These are phyloP conservation scores for Phymatocera aterrima DNA, from an alignment of 2,888 invertebrate genomes.

Conservation along the genomic window DNA sequence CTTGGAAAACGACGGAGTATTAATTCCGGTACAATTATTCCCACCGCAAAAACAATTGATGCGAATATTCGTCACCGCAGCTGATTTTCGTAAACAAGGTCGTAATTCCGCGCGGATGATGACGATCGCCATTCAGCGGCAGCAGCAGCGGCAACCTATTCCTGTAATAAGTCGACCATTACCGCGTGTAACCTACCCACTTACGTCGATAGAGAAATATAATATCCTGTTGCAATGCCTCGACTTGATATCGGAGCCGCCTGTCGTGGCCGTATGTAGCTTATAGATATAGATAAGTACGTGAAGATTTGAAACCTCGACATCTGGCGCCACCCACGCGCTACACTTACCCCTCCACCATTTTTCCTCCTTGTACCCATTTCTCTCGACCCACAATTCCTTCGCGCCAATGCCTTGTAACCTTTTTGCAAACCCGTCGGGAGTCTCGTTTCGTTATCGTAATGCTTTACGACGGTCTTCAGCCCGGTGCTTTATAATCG, in stretches of 20 bases:
- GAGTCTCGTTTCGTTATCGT: constrained; percentile 31
- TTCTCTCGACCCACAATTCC: constrained; percentile 32
- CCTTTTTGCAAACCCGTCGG: constrained; percentile 33
- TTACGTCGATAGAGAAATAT: constrained; percentile 57
- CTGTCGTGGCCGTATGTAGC: constrained; percentile 40
- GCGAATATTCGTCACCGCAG: not conserved
- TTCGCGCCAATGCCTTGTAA: constrained; percentile 23
- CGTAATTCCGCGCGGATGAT: not conserved
- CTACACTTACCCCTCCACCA: constrained; percentile 13
- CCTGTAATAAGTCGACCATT: not conserved
- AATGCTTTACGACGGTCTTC: constrained; percentile 11
- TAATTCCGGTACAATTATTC: not conserved
- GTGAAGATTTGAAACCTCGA: constrained; percentile 63
- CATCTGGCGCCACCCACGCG: constrained; percentile 65
- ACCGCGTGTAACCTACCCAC: constrained; percentile 49
- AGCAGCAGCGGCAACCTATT: not conserved
- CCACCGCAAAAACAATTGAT: not conserved
- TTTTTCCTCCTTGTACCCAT: constrained; percentile 1
- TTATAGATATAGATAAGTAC: no score
- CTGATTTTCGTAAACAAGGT: constrained; percentile 19
- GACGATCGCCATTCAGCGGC: not conserved
- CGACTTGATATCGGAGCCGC: constrained; percentile 44
- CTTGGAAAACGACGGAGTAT: not conserved
- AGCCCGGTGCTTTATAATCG: not conserved
- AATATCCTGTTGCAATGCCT: constrained; percentile 58